Conservation (phyloP, 2,888 invertebrate species). For the Pegoplata infirma region DNA sequence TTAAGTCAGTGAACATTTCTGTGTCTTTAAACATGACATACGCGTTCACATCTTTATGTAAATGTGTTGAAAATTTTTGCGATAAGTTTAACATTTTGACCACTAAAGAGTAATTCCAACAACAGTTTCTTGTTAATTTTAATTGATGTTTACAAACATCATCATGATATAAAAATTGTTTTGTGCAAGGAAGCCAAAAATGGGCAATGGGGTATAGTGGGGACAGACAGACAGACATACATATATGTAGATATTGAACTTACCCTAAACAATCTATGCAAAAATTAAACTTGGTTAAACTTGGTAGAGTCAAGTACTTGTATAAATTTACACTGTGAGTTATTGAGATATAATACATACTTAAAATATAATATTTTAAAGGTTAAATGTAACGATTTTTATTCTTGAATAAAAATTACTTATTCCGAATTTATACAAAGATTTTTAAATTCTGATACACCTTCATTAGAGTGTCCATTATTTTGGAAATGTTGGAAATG, state of each 20-base stretch:
- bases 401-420: too few relatives aligned
- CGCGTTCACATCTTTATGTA: slow-evolving; percentile 62
- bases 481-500: too few relatives aligned
- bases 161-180: slow-evolving; percentile 47
- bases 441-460: too few relatives aligned
- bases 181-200: too few relatives aligned
- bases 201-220: slow-evolving; percentile 25
- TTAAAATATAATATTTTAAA: too few relatives aligned
- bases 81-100: slow-evolving; percentile 61
- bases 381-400: too few relatives aligned
- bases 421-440: too few relatives aligned
- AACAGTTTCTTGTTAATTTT: slow-evolving; percentile 62
- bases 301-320: too few relatives aligned
- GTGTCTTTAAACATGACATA: slow-evolving; percentile 58
- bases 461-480: too few relatives aligned
- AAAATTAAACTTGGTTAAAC: too few relatives aligned
- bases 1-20: slow-evolving; percentile 28
- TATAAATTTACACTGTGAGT: too few relatives aligned
- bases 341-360: too few relatives aligned
- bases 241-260: slow-evolving; percentile 35
- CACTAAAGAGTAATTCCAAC: slow-evolving; percentile 60
- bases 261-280: slow-evolving; percentile 32
- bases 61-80: slow-evolving; percentile 55
- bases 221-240: slow-evolving; percentile 4
- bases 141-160: slow-evolving; percentile 62